A percentile compares a stretch with the other conserved stretches of the same genome.
Evolutionary conservation across 1,140 invertebrate species (phyloP).

Genomic region (Amphibalanus amphitrite): DNA sequence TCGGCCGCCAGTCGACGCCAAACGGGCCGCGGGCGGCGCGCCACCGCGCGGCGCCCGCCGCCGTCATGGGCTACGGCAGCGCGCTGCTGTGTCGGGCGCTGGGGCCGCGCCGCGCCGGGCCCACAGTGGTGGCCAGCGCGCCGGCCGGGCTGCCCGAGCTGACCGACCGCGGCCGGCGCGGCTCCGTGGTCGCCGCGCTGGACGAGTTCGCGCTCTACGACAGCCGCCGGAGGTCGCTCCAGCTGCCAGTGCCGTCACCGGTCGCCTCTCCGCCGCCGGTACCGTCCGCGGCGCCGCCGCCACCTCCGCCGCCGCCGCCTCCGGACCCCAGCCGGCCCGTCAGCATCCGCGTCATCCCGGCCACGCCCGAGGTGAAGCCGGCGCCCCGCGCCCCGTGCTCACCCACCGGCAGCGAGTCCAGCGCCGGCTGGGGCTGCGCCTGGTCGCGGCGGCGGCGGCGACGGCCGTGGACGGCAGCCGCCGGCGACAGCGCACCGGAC

Average conservation of each 20-base stretch:
- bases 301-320: background rate
- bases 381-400: background rate
- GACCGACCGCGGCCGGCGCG: background rate
- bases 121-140: too few species aligned
- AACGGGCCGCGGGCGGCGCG: too few species aligned
- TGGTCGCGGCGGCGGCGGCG: background rate
- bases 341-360: background rate
- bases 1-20: too few species aligned
- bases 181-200: background rate
- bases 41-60: too few species aligned
- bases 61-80: too few species aligned
- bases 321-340: background rate
- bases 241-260: background rate
- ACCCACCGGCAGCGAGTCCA: background rate
- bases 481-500: background rate
- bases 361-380: background rate
- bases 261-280: background rate
- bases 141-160: too few species aligned
- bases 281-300: background rate
- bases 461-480: background rate
- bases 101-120: too few species aligned
- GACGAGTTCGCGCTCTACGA: conserved; percentile 2
- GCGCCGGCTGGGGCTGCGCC: background rate
- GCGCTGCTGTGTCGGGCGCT: too few species aligned
- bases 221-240: background rate